These are phyloP conservation scores for Parnassius apollo DNA, from an alignment of 2,888 invertebrate genomes.

Conservation along the genomic window DNA sequence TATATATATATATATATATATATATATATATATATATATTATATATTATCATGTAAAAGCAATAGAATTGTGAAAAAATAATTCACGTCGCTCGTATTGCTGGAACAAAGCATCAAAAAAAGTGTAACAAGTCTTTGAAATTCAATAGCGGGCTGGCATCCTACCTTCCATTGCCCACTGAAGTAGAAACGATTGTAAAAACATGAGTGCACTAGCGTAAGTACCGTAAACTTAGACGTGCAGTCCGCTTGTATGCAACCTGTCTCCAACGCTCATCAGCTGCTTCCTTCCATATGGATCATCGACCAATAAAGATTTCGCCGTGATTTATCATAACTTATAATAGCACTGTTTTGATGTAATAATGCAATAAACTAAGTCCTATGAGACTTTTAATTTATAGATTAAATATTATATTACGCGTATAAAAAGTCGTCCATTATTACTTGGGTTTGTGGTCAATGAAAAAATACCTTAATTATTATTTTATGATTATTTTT, in stretches of 20 bases:
- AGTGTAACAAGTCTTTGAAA: slow-evolving; percentile 37
- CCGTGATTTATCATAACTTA: slow-evolving; percentile 32
- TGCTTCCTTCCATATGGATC: slow-evolving; percentile 38
- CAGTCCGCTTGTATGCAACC: slow-evolving; percentile 36
- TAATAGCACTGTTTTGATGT: neutral
- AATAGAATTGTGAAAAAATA: neutral
- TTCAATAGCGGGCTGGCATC: slow-evolving; percentile 40
- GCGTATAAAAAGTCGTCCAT: too few relatives aligned
- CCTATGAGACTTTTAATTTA: too few relatives aligned
- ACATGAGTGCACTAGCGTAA: slow-evolving; percentile 38
- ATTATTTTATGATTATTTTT: too few relatives aligned
- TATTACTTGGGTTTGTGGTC: too few relatives aligned
- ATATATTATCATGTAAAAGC: too few relatives aligned
- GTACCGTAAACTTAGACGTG: slow-evolving; percentile 42
- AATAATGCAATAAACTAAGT: too few relatives aligned
- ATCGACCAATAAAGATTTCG: slow-evolving; percentile 20
- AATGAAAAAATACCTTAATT: too few relatives aligned
- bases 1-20: too few relatives aligned
- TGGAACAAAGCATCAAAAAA: slow-evolving; percentile 26
- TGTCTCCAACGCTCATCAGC: slow-evolving; percentile 35
- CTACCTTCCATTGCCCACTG: slow-evolving; percentile 30
- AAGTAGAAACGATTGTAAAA: slow-evolving; percentile 38
- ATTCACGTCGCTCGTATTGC: slow-evolving; percentile 16
- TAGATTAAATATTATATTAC: too few relatives aligned
- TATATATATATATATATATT: too few relatives aligned